Conservation (phyloP, 2,888 invertebrate genomes). For the Meiosimyza decipiens region DNA sequence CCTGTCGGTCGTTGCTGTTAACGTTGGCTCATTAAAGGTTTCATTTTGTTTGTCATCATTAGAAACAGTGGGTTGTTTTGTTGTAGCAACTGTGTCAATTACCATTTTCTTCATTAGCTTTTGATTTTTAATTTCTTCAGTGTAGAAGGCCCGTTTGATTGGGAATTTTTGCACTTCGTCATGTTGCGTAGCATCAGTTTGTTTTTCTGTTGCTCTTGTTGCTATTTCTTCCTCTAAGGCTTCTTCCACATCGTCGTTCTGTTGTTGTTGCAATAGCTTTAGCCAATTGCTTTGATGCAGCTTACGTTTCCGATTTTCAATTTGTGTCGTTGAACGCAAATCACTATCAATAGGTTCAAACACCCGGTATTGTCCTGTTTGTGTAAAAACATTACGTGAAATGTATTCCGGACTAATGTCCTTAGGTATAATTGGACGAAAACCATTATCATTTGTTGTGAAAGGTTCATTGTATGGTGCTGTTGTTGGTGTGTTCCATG, state of each 20-base stretch:
- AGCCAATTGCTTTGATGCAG: not conserved
- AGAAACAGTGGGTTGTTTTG: not conserved
- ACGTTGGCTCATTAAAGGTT: not conserved
- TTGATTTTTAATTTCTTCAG: not conserved
- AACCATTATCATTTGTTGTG: slow-evolving; percentile 52
- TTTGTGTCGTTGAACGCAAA: slow-evolving; percentile 49
- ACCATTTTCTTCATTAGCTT: not conserved
- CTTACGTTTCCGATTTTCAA: slow-evolving; percentile 26
- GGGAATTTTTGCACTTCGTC: too few relatives aligned
- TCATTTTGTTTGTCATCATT: slow-evolving; percentile 21
- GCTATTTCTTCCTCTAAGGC: not conserved
- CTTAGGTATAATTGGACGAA: slow-evolving; percentile 58
- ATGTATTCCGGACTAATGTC: slow-evolving; percentile 56
- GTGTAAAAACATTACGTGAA: slow-evolving; percentile 58
- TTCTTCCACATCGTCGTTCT: not conserved
- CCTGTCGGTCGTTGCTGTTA: slow-evolving; percentile 1
- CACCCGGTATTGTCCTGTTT: slow-evolving; percentile 61
- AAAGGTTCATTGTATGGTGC: slow-evolving; percentile 40
- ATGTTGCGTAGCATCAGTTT: too few relatives aligned
- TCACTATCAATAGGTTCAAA: slow-evolving; percentile 59
- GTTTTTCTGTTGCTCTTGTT: too few relatives aligned
- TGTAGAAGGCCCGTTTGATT: too few relatives aligned
- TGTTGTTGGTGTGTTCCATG: not conserved
- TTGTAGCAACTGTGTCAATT: not conserved
- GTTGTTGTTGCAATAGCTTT: slow-evolving; percentile 2